Base-by-base conservation (phyloP, 2,888 invertebrate genomes). In the Andrena bucephala region DNA sequence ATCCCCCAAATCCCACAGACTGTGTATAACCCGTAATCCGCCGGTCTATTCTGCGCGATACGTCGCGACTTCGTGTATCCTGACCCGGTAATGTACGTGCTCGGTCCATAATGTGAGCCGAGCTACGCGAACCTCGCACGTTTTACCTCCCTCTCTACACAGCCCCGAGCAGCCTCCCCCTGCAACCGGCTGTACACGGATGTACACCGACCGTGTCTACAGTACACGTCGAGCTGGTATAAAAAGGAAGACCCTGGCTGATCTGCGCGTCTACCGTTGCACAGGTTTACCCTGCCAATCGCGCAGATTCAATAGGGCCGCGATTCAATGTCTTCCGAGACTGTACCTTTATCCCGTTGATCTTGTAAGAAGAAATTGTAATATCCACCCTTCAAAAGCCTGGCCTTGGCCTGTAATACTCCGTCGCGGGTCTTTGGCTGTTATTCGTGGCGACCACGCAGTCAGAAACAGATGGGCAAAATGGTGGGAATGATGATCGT, bases 171-270 rank as follows among this genome's bases (percentile, higher is more conserved):
- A 48, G 1, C 52, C 10, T 24, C 60, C n/a, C 31, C 42, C 48
- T 13, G 24, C 27, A 62, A 54, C 48, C 20, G 48, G 42, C 48
- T 74, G 16, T n/a, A 62, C 48, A 50, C 57, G 33, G 71, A 57
- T 68, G 57, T 52, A 57, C 50, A n/a, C 62, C 74, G 69, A 71
- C 20, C 27, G 48, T 52, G 66, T 48, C 54, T 68, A 65, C 66
- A 60, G 3, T 70, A 65, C 80, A 85, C 83, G 80, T 70, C 70
- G 77, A 76, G 76, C 86, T 88, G 84, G 87, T 91, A 87, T 91
- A 89, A 92, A 91, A 92, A 91, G 91, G 92, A 92, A 92, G 91
- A 91, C 92, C 89, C 86, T 82, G 79, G 63, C 83, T 78, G 81
- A 77, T 71, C 76, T 67, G 62, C 54, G 77, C 80, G 80, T 82